phyloP scores from a whole-genome alignment of 1,140 invertebrate species.

The Ladona fulva region DNA sequence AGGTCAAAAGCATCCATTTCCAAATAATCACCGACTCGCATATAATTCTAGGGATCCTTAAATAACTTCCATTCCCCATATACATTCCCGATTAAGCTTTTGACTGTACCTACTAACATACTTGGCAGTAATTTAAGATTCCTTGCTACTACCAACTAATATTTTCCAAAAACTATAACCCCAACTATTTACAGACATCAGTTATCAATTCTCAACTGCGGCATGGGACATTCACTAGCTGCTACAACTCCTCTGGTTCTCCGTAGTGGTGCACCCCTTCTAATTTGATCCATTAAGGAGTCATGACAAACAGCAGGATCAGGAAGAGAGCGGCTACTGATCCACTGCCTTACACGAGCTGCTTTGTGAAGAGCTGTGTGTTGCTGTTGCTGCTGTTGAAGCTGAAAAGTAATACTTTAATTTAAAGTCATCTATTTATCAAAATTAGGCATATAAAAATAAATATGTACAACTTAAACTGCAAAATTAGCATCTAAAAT shows the following conservation, averaged over 20 bases:
- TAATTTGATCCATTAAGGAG: slow-evolving; percentile 82
- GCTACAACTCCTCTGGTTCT: slow-evolving; percentile 38
- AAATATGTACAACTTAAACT: too few relatives aligned
- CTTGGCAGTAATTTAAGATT: background rate
- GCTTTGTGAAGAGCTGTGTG: slow-evolving; percentile 36
- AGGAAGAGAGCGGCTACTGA: slow-evolving; percentile 41
- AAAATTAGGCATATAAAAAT: too few relatives aligned
- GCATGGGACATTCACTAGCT: background rate
- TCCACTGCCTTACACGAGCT: slow-evolving; percentile 59
- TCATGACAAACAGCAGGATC: slow-evolving; percentile 48
- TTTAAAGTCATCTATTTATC: too few relatives aligned
- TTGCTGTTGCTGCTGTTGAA: slow-evolving; percentile 45
- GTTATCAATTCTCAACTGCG: background rate
- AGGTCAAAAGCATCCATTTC: background rate
- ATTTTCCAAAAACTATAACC: background rate
- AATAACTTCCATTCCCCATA: too few relatives aligned
- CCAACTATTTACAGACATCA: background rate
- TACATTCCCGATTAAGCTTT: too few relatives aligned
- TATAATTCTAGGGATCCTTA: too few relatives aligned
- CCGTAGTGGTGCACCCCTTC: slow-evolving; percentile 66
- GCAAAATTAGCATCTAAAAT: too few relatives aligned
- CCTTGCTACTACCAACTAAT: background rate
- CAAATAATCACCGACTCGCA: background rate
- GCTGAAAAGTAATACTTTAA: background rate
- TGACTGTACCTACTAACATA: background rate